Percentiles rank a stretch among this genome's conserved stretches.
Conservation (phyloP, 2,113 vertebrate species). For the Stegastes partitus region DNA sequence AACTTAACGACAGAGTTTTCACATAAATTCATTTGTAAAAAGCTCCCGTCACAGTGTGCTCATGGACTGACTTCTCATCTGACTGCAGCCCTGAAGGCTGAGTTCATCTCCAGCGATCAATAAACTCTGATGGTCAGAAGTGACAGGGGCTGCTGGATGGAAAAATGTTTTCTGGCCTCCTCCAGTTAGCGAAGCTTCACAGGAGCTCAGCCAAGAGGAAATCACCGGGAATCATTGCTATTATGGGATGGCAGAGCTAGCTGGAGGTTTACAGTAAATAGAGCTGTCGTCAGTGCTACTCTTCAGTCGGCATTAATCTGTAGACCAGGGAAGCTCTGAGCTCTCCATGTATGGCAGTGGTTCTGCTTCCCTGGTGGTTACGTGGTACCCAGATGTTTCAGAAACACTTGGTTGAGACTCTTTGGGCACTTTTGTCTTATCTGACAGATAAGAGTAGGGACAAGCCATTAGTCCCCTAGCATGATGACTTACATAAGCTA, state of each 20-base stretch:
- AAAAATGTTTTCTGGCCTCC: not conserved
- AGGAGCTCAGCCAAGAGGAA: not conserved
- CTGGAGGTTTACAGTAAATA: slow-evolving; percentile 42
- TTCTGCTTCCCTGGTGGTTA: not conserved
- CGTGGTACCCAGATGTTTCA: not conserved
- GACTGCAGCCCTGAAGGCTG: not conserved
- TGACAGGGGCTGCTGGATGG: not conserved
- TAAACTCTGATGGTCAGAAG: slow-evolving; percentile 2
- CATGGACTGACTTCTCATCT: not conserved
- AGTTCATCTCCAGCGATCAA: not conserved
- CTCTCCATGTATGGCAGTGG: no score
- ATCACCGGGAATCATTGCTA: not conserved
- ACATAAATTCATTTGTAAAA: not conserved
- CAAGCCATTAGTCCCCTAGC: no score
- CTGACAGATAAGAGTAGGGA: no score
- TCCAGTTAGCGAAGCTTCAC: not conserved
- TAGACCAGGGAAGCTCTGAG: no score
- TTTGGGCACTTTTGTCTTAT: not conserved
- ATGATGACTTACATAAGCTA: no score
- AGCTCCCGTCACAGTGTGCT: not conserved
- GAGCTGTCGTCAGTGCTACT: no score
- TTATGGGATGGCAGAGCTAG: not conserved
- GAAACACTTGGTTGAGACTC: not conserved
- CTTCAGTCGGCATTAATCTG: no score
- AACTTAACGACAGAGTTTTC: not conserved